These are phyloP conservation scores for Stomorhina lunata DNA, from an alignment of 2,888 invertebrate genomes.

Conservation along the genomic window DNA sequence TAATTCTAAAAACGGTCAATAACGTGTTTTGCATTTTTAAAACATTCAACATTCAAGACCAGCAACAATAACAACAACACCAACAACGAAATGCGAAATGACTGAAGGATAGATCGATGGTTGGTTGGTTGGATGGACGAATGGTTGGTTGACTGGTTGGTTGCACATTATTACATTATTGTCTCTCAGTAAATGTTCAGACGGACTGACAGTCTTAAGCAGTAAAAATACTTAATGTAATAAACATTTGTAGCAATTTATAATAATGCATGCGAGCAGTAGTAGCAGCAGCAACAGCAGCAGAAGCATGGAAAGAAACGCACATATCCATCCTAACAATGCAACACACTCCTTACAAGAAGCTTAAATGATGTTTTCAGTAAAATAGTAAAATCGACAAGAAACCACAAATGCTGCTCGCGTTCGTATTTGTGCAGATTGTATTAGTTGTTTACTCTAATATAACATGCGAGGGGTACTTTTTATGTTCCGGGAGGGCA, in stretches of 20 bases:
- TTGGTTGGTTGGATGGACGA: constrained; percentile 13
- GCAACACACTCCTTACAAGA: background rate
- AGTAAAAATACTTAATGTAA: constrained; percentile 29
- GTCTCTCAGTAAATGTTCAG: constrained; percentile 8
- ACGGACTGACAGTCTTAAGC: background rate
- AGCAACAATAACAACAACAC: constrained; percentile 1
- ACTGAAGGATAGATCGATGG: background rate
- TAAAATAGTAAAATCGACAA: background rate
- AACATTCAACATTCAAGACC: constrained; percentile 49
- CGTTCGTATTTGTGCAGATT: constrained; percentile 13
- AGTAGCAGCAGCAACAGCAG: no score
- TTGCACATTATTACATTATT: constrained; percentile 36
- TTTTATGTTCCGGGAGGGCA: no score
- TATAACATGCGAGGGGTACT: constrained; percentile 31
- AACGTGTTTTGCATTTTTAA: constrained; percentile 78
- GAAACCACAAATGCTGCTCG: background rate
- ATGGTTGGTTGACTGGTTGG: constrained; percentile 10
- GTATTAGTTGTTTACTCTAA: constrained; percentile 8
- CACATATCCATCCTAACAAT: no score
- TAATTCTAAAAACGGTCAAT: constrained; percentile 78
- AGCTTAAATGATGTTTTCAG: background rate
- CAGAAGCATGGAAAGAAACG: background rate
- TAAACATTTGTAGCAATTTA: constrained; percentile 59
- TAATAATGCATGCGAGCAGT: constrained; percentile 64
- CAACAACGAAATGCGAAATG: constrained; percentile 11